Base-by-base conservation (phyloP, 2,113 vertebrate species). In the Xiphophorus maculatus region DNA sequence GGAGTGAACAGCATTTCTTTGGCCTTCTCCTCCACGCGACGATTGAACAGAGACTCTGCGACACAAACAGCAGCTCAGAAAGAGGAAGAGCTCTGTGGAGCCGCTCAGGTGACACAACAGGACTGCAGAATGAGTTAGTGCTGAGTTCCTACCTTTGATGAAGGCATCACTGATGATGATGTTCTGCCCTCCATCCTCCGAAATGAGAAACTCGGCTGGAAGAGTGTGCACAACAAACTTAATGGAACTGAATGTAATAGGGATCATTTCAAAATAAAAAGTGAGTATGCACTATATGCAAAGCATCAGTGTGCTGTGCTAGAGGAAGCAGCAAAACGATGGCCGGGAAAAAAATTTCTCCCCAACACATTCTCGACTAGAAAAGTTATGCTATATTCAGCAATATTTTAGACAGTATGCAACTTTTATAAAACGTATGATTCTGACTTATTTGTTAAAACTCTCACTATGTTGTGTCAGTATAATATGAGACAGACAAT, bases 151-250 rank as follows among this genome's bases (percentile, higher is more conserved):
- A 99, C 98, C 98, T 95, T 98, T 98, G 90, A 99, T 99, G 88
- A 99, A 99, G 79, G 97, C 98, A 15, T 99, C 98, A 69, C 97
- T 99, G 86, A 99, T 99, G 77, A 96, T 96, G 69, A 98, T 96
- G 89, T 97, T 97, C 73, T 98, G 97, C 69, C 96, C 97, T 90
- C 97, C 96, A 62, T 96, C 96, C 92, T 99, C 97, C 63, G 97
- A 96, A 83, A 97, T 91, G 81, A 97, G 94, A 89, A 96, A 95
- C 80, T 99, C 97, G 94, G 95, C 92, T 95, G 63, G 88, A 51
- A 79, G 35, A 90, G 32, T 60, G 30, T 17, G 3, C 6, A 3
- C 35, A 29, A 66, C 2, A 8, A 32, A 33, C 17, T 15, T 65
- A 25, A 35, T 65, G 51, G 22, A 54, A 54, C 7, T 10, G 6